These are phyloP conservation scores for Amphilophus citrinellus DNA, from an alignment of 2,113 vertebrate species.

Conservation along the genomic window DNA sequence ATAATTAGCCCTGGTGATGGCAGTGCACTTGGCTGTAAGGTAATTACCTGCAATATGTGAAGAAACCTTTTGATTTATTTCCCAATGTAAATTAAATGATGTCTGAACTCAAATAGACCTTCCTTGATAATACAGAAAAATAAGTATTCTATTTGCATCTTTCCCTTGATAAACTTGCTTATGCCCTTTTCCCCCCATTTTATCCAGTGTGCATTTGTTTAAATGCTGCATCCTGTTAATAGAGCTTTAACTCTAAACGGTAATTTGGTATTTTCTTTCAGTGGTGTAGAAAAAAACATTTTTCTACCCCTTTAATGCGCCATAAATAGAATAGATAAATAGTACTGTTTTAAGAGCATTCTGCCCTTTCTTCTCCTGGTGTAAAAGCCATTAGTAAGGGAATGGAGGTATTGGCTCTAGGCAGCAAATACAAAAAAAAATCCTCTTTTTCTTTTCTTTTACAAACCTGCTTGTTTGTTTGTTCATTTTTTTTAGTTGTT, in stretches of 20 bases:
- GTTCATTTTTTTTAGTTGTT: neutral
- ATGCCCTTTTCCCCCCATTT: neutral
- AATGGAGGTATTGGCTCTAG: neutral
- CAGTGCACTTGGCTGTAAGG: neutral
- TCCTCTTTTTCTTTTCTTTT: neutral
- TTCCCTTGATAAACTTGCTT: slow-evolving; percentile 28
- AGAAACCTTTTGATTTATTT: slow-evolving; percentile 27
- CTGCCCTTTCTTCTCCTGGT: slow-evolving; percentile 39
- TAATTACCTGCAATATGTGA: slow-evolving; percentile 5
- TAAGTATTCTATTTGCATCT: slow-evolving; percentile 1
- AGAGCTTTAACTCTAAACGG: slow-evolving; percentile 28
- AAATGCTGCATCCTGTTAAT: slow-evolving; percentile 40
- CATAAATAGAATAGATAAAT: slow-evolving; percentile 57
- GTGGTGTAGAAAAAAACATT: slow-evolving; percentile 19
- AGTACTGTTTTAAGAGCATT: slow-evolving; percentile 45
- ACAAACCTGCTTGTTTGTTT: neutral
- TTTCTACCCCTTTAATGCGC: slow-evolving; percentile 28
- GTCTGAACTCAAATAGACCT: slow-evolving; percentile 8
- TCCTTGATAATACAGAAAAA: slow-evolving; percentile 3
- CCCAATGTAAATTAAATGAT: slow-evolving; percentile 8
- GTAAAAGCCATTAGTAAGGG: slow-evolving; percentile 19
- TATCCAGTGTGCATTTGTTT: slow-evolving; percentile 3
- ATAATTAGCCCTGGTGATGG: slow-evolving; percentile 18
- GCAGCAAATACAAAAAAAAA: too few species aligned
- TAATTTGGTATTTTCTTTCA: slow-evolving; percentile 39